Evolutionary conservation across 2,888 invertebrate genomes (phyloP).

Genomic region (Conops quadrifasciatus): DNA sequence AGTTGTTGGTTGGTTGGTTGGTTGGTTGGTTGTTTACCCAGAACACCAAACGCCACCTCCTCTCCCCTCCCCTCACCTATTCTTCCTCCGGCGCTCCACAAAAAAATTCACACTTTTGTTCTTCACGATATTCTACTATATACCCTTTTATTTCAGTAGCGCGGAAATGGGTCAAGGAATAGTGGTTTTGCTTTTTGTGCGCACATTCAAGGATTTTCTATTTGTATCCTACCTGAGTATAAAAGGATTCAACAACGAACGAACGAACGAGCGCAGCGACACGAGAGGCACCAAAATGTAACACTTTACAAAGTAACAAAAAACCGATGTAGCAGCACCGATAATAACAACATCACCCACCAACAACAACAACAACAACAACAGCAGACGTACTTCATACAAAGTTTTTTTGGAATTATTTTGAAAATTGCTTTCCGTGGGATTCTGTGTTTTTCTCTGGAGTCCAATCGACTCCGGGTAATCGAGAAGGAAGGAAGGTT

Average conservation of each 20-base stretch:
- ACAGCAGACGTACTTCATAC: background rate
- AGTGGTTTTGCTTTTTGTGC: no score
- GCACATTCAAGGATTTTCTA: background rate
- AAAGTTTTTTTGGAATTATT: background rate
- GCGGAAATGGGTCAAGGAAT: no score
- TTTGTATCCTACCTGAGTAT: background rate
- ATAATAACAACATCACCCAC: background rate
- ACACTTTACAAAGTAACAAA: background rate
- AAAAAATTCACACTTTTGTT: no score
- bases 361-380: slow-evolving; percentile 5
- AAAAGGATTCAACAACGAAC: background rate
- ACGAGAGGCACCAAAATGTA: background rate
- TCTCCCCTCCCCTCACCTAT: no score
- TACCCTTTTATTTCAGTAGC: no score
- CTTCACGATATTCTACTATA: no score
- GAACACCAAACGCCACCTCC: no score
- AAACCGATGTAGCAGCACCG: background rate
- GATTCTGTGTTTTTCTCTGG: no score
- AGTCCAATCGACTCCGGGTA: background rate
- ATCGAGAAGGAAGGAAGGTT: background rate
- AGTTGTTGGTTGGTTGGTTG: background rate
- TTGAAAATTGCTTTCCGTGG: no score
- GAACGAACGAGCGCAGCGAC: background rate
- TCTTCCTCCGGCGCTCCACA: no score
- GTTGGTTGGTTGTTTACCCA: no score